phyloP scores from a whole-genome alignment of 2,888 invertebrate species.

The Acleris holmiana region DNA sequence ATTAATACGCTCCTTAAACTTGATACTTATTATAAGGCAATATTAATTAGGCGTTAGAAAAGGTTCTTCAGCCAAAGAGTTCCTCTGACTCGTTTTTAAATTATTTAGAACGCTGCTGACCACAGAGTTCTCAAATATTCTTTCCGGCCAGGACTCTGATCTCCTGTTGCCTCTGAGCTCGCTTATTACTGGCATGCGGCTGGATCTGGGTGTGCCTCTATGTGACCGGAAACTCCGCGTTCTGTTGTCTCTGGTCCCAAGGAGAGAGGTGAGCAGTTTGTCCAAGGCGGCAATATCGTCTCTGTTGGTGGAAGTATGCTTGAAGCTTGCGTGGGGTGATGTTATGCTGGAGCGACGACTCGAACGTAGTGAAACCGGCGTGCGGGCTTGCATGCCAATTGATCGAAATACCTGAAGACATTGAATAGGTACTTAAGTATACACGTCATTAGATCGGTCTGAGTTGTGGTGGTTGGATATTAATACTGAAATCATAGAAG shows the following conservation, averaged over 20 bases:
- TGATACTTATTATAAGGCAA: not conserved
- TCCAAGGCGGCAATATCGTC: conserved; percentile 87
- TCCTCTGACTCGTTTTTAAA: conserved; percentile 63
- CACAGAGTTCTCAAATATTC: conserved; percentile 71
- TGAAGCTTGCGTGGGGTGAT: conserved; percentile 52
- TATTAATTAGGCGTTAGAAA: conserved; percentile 71
- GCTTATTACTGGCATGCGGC: conserved; percentile 59
- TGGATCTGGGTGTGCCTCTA: conserved; percentile 66
- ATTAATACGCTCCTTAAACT: too few relatives aligned
- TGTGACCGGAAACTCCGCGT: conserved; percentile 65
- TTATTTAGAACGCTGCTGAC: conserved; percentile 71
- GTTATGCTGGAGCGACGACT: conserved; percentile 62
- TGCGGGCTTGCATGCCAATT: conserved; percentile 65
- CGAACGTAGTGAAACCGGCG: conserved; percentile 61
- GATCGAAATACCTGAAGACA: conserved; percentile 63
- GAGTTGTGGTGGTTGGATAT: too few relatives aligned
- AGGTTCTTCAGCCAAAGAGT: conserved; percentile 66
- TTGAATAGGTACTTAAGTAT: not conserved
- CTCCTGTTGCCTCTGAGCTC: conserved; percentile 54
- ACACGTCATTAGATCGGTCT: too few relatives aligned
- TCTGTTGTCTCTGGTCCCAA: conserved; percentile 76
- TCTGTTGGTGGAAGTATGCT: conserved; percentile 62
- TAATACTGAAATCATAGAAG: too few relatives aligned
- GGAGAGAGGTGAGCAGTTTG: conserved; percentile 85
- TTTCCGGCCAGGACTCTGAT: conserved; percentile 76